Conservation (phyloP, 2,113 vertebrate species). For the Globicephala melas region DNA sequence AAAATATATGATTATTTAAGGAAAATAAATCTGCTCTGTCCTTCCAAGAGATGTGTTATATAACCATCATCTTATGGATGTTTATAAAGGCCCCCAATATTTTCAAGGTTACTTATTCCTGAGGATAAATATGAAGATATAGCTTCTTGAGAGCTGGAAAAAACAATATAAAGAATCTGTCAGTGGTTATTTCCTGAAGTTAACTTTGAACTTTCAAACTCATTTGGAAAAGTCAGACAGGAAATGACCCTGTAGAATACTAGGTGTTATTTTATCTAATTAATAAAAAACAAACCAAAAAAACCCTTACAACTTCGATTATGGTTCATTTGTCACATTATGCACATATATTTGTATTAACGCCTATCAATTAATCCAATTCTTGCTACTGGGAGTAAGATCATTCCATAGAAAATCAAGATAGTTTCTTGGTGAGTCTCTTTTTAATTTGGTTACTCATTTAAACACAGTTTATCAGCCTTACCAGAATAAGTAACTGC, state of each 20-base stretch:
- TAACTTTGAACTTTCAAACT: slow-evolving; percentile 40
- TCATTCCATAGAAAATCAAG: background rate
- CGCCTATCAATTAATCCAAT: background rate
- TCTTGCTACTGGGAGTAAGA: background rate
- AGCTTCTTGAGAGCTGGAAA: background rate
- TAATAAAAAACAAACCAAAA: too few species aligned
- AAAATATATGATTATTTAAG: slow-evolving; percentile 27
- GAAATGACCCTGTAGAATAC: background rate
- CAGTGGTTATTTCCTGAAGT: background rate
- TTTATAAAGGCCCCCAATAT: slow-evolving; percentile 12
- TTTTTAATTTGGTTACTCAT: background rate
- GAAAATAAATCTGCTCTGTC: slow-evolving; percentile 2
- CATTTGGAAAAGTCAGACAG: background rate
- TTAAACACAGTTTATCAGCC: slow-evolving; percentile 50
- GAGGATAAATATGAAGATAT: background rate
- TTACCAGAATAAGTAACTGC: slow-evolving; percentile 97
- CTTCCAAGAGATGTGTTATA: background rate
- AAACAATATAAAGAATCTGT: background rate
- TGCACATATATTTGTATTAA: background rate
- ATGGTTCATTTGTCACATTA: background rate
- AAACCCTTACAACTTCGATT: background rate
- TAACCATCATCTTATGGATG: background rate
- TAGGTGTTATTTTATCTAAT: background rate
- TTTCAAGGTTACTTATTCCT: slow-evolving; percentile 26
- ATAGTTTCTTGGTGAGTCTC: background rate